Base-by-base conservation (phyloP, 2,113 vertebrate genomes). In the Neolamprologus falcicula region DNA sequence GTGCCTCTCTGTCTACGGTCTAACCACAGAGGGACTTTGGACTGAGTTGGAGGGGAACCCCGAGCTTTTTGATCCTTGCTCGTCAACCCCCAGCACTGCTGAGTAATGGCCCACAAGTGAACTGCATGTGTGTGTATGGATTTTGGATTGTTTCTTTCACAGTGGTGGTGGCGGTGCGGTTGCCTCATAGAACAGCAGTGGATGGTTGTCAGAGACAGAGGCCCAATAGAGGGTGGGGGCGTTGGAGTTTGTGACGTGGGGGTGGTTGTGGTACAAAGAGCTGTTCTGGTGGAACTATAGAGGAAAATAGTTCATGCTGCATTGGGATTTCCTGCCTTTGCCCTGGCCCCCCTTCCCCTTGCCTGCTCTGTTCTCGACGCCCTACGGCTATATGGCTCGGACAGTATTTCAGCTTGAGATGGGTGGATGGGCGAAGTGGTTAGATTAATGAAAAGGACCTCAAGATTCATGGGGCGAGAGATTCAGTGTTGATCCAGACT, bases 241-340 rank as follows among this genome's bases (percentile, higher is more conserved):
- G 91, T 37, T 37, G 61, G 61, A 19, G 33, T 66, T 66, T 37
- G 61, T 35, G 33, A 66, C 6, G 61, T 37, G 93, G 89, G 89
- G 17, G 88, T 86, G 89, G 87, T 85, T 80, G 84, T 90, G 94
- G 90, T 93, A 95, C 94, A 95, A 95, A 95, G 94, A 93, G 91
- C 92, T 93, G 94, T 91, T 96, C 93, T 95, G 90, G 91, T 95
- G 93, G 91, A 95, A 94, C 93, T 92, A 82, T 93, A 87, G 92
- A 94, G 94, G 91, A 95, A 95, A 95, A 95, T 94, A 94, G 93
- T 96, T 96, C 94, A 93, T 94, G 95, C 95, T 96, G 96, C 95
- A 94, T 76, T 96, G 96, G 96, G 96, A 96, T 96, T 96, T 96
- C 95, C 95, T 96, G 95, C 89, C 93, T 95, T 93, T 92, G 91